Evolutionary conservation across 2,797 vertebrate species (phyloP).

Genomic region (Silurus aristotelis): DNA sequence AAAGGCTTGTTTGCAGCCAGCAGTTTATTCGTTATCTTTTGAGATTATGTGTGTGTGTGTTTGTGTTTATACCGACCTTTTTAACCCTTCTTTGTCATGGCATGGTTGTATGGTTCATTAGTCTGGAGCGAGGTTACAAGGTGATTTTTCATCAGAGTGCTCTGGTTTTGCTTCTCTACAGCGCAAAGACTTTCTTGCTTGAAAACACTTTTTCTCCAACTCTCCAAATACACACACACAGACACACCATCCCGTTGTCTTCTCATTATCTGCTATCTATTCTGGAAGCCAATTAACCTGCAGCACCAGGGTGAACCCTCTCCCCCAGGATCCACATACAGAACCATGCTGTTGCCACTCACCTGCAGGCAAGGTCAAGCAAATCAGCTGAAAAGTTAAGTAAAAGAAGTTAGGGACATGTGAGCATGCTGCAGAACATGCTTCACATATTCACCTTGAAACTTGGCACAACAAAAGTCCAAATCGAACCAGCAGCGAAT

Average conservation of each 20-base stretch:
- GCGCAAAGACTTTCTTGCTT: background rate
- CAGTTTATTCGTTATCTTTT: constrained; percentile 61
- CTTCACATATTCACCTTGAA: background rate
- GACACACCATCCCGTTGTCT: constrained; percentile 16
- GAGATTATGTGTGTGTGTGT: constrained; percentile 13
- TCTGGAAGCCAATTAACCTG: constrained; percentile 39
- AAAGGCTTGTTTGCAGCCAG: constrained; percentile 50
- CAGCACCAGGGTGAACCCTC: constrained; percentile 15
- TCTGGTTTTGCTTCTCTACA: constrained; percentile 47
- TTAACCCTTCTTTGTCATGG: constrained; percentile 33
- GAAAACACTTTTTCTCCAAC: background rate
- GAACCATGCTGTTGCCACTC: background rate
- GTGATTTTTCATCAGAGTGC: constrained; percentile 64
- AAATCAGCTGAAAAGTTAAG: constrained; percentile 25
- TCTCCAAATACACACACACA: constrained; percentile 4
- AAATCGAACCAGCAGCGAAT: background rate
- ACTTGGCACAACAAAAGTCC: background rate
- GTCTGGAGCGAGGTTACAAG: constrained; percentile 57
- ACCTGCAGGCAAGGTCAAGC: constrained; percentile 40
- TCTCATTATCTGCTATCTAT: constrained; percentile 29
- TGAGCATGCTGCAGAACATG: background rate
- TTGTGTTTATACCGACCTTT: constrained; percentile 42
- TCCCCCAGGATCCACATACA: background rate
- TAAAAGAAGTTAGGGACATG: background rate
- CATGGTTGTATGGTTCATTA: constrained; percentile 64